These are phyloP conservation scores for Gerris buenoi DNA, from an alignment of 1,140 invertebrate genomes.

Conservation along the genomic window DNA sequence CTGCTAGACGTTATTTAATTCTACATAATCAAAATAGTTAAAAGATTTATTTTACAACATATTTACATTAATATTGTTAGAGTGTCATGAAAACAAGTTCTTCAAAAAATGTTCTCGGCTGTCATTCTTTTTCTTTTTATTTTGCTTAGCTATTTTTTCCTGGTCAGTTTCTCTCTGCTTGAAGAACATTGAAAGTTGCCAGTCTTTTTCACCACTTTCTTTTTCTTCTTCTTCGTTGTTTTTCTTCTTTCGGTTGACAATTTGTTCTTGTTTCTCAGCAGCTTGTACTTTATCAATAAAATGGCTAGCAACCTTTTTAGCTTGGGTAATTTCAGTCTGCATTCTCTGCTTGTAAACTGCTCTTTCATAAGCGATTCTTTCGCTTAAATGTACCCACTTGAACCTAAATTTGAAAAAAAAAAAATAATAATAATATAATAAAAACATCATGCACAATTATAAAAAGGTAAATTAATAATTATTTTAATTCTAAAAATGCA, in stretches of 20 bases:
- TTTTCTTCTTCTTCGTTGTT: neutral
- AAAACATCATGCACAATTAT: too few relatives aligned
- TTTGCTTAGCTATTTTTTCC: conserved; percentile 15
- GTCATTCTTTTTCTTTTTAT: conserved; percentile 6
- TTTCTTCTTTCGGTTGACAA: conserved; percentile 11
- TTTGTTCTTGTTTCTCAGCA: conserved; percentile 15
- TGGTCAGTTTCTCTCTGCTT: conserved; percentile 17
- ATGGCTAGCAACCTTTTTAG: conserved; percentile 60
- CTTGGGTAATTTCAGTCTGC: conserved; percentile 73
- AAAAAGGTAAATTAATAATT: too few relatives aligned
- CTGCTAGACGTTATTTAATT: too few relatives aligned
- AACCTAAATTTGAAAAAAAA: conserved; percentile 42
- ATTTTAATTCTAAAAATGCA: too few relatives aligned
- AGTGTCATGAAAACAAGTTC: conserved; percentile 3
- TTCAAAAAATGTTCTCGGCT: conserved; percentile 9
- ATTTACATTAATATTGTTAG: too few relatives aligned
- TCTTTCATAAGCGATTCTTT: conserved; percentile 80
- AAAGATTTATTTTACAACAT: too few relatives aligned
- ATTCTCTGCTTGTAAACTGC: conserved; percentile 74
- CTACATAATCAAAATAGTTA: too few relatives aligned
- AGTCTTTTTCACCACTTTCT: neutral
- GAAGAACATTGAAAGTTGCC: neutral
- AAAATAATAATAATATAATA: too few relatives aligned
- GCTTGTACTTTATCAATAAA: conserved; percentile 22
- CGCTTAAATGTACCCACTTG: conserved; percentile 88